phyloP scores from a whole-genome alignment of 2,113 vertebrate species.

The Eudyptes chrysolophus region DNA sequence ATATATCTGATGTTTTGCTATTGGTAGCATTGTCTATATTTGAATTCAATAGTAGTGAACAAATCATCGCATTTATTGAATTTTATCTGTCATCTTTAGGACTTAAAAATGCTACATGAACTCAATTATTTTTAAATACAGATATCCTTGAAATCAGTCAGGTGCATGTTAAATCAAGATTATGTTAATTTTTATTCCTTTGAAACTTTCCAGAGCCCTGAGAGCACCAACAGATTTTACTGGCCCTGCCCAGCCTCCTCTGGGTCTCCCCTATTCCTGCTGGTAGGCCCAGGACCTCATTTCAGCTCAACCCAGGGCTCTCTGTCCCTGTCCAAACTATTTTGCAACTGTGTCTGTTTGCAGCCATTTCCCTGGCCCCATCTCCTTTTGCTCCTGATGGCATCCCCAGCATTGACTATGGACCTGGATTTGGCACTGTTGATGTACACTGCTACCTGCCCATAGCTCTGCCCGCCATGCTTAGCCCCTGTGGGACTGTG shows the following conservation, averaged over 20 bases:
- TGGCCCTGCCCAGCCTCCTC: neutral
- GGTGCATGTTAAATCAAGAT: neutral
- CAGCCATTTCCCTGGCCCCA: neutral
- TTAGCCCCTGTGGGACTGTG: neutral
- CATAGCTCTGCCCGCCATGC: fast-evolving
- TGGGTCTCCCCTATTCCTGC: neutral
- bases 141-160: neutral
- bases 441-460: neutral
- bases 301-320: neutral
- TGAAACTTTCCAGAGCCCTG: neutral
- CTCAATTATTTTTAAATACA: neutral
- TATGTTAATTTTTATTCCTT: neutral
- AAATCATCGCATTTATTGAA: neutral
- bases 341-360: neutral
- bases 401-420: fast-evolving
- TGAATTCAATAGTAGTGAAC: neutral
- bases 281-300: neutral
- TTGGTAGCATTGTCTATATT: neutral
- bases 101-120: neutral
- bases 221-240: neutral
- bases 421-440: neutral
- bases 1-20: neutral
- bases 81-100: neutral
- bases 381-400: neutral
- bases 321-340: neutral